Conservation (phyloP, 2,888 invertebrate genomes). For the Lamproptera curius region DNA sequence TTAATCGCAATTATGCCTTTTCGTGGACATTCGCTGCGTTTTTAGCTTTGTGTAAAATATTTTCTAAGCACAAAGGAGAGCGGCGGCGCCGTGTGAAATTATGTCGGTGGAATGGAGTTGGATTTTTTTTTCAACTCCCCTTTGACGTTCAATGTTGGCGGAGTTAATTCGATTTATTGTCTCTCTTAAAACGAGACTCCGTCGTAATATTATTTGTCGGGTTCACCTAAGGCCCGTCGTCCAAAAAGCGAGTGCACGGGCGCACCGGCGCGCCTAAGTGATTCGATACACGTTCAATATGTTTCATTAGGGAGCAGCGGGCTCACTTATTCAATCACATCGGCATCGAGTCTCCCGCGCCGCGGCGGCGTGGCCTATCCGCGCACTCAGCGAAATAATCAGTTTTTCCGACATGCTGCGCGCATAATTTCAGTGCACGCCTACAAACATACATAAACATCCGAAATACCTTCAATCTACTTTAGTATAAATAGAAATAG, state of each 20-base stretch:
- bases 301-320: slow-evolving; percentile 72
- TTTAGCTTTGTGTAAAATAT: slow-evolving; percentile 62
- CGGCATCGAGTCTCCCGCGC: slow-evolving; percentile 49
- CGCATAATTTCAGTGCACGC: slow-evolving; percentile 50
- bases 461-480: slow-evolving; percentile 11
- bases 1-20: slow-evolving; percentile 59
- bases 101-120: slow-evolving; percentile 63
- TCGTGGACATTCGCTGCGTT: slow-evolving; percentile 46
- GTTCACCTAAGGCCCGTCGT: slow-evolving; percentile 71
- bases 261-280: slow-evolving; percentile 69
- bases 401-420: slow-evolving; percentile 63
- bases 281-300: slow-evolving; percentile 77
- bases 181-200: slow-evolving; percentile 71
- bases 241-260: slow-evolving; percentile 67
- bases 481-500: slow-evolving; percentile 8
- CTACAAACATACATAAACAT: slow-evolving; percentile 34
- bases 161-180: slow-evolving; percentile 74
- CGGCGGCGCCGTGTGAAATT: slow-evolving; percentile 61
- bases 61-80: slow-evolving; percentile 57
- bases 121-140: slow-evolving; percentile 54
- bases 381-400: slow-evolving; percentile 61
- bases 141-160: slow-evolving; percentile 67
- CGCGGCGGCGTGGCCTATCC: too few species aligned
- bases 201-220: slow-evolving; percentile 68
- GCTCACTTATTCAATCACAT: slow-evolving; percentile 74